Percentiles rank a stretch among this genome's conserved stretches.
phyloP scores from a whole-genome alignment of 2,888 invertebrate species.

The Thecocarcelia acutangulata region DNA sequence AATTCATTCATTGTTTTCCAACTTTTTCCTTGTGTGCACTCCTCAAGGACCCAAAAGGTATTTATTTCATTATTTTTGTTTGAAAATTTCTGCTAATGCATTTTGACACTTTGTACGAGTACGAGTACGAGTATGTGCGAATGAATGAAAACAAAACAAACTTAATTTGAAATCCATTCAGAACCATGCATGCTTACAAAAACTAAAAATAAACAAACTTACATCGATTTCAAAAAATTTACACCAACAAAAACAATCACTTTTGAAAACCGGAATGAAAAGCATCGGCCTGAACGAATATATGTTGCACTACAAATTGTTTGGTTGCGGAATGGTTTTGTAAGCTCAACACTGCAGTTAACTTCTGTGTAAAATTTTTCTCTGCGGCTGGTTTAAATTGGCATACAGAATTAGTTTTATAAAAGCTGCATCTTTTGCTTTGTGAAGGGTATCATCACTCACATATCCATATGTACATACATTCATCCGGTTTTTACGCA shows the following conservation, averaged over 20 bases:
- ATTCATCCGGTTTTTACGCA: too few species aligned
- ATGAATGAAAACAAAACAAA: conserved; percentile 56
- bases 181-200: conserved; percentile 57
- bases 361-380: too few species aligned
- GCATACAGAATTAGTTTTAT: too few species aligned
- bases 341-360: too few species aligned
- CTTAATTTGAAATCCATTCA: conserved; percentile 64
- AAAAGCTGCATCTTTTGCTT: too few species aligned
- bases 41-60: conserved; percentile 55
- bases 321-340: too few species aligned
- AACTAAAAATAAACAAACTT: conserved; percentile 54
- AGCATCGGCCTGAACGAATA: too few species aligned
- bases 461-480: too few species aligned
- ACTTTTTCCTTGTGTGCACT: conserved; percentile 2
- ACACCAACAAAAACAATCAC: conserved; percentile 24
- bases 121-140: too few species aligned
- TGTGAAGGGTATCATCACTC: too few species aligned
- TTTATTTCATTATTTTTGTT: conserved; percentile 63
- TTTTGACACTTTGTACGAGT: conserved; percentile 65
- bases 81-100: conserved; percentile 63
- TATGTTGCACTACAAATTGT: too few species aligned
- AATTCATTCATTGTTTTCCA: conserved; percentile 52
- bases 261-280: conserved; percentile 27
- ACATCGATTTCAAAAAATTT: conserved; percentile 64
- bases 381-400: too few species aligned